phyloP scores from a whole-genome alignment of 2,797 vertebrate species.

The Cryptoprocta ferox region DNA sequence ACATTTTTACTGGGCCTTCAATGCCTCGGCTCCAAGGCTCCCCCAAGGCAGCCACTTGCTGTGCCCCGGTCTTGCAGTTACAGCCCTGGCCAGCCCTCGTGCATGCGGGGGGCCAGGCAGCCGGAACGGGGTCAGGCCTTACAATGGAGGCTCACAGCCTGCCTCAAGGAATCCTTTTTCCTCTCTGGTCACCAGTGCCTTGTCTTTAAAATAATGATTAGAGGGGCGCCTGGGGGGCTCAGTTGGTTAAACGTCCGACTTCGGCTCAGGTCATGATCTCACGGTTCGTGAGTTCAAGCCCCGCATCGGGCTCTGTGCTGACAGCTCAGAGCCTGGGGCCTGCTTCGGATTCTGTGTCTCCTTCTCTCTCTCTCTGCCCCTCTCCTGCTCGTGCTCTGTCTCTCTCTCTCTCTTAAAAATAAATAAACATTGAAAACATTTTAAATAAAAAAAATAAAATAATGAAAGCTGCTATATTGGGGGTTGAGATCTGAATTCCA shows the following conservation, averaged over 20 bases:
- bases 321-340: too few species aligned
- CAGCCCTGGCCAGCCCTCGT: rapidly evolving
- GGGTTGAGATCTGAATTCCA: not conserved
- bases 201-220: not conserved
- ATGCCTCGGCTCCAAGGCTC: not conserved
- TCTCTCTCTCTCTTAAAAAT: too few species aligned
- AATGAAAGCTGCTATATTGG: not conserved
- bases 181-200: not conserved
- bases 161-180: not conserved
- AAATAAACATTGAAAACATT: too few species aligned
- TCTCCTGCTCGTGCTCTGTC: too few species aligned
- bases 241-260: too few species aligned
- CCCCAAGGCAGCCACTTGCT: not conserved
- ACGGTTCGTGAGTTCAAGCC: too few species aligned
- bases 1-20: not conserved
- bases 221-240: too few species aligned
- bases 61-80: rapidly evolving
- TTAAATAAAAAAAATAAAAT: too few species aligned
- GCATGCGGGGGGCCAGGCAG: rapidly evolving
- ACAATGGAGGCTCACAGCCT: rapidly evolving
- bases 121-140: rapidly evolving
- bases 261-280: too few species aligned
- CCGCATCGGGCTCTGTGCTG: too few species aligned
- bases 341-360: too few species aligned
- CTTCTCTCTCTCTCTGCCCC: too few species aligned